phyloP scores from a whole-genome alignment of 2,888 invertebrate species.

The Drosophila nr. perissopoda region DNA sequence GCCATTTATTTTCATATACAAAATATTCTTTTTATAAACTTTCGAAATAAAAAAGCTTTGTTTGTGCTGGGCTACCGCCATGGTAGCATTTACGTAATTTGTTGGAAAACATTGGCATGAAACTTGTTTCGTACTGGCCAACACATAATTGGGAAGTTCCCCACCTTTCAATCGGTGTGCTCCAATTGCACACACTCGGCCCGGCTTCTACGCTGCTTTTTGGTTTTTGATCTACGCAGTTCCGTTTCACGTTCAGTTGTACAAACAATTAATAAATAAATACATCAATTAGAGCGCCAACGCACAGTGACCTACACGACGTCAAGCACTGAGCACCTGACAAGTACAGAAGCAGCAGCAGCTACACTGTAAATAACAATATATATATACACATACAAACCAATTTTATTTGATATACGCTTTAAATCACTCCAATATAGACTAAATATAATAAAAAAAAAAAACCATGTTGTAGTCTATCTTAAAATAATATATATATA shows the following conservation, averaged over 20 bases:
- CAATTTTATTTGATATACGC: not conserved
- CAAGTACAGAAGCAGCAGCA: conserved; percentile 30
- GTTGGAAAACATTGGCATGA: conserved; percentile 22
- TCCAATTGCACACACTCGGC: conserved; percentile 48
- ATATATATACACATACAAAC: not conserved
- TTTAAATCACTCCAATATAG: not conserved
- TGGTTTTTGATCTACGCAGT: conserved; percentile 45
- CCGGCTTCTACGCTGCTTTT: not conserved
- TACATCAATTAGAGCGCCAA: conserved; percentile 78
- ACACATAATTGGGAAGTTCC: conserved; percentile 49
- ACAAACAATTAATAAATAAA: conserved; percentile 65
- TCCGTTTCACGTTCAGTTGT: conserved; percentile 57
- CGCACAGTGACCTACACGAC: conserved; percentile 74
- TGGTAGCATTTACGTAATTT: conserved; percentile 61
- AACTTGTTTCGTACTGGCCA: conserved; percentile 44
- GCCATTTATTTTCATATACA: conserved; percentile 70
- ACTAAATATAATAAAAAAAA: not conserved
- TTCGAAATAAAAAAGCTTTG: conserved; percentile 62
- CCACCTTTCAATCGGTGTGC: conserved; percentile 38
- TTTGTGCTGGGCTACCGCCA: conserved; percentile 32
- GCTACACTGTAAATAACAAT: conserved; percentile 21
- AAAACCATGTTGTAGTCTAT: not conserved
- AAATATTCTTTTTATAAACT: conserved; percentile 73
- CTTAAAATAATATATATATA: not conserved
- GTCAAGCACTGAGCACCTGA: conserved; percentile 27